Evolutionary conservation across 2,888 invertebrate species (phyloP), one percentile per base, ranked within the genome.

Genomic region (Sicus ferrugineus): DNA sequence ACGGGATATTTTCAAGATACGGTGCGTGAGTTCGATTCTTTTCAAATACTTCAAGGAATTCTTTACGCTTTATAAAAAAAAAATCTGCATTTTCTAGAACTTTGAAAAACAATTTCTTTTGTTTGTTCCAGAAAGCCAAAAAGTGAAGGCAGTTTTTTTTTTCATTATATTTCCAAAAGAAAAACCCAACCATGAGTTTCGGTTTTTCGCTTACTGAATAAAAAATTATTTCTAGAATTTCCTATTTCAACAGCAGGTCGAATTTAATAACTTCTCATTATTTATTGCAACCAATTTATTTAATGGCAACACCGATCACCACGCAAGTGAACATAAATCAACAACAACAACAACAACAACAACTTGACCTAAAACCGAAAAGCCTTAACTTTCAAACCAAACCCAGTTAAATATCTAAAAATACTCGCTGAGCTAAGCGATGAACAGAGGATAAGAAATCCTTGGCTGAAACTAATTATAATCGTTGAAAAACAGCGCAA

Each of bases 361-460:
- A 30, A 34, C 31, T 34, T 61, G 42, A 61, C 61, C 61, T 61
- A 38, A 61, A 42, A 42, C 50, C 30, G 30, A 64, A 50, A 64
- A 30, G 64, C 11, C 64, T 52, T 30, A 64, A 38, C 21, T n/a
- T n/a, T n/a, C 64, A 64, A 34, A 31, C 21, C 31, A 19, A 23
- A 31, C 31, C 1, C 21, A 23, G n/a, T 59, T 59, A 21, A 59
- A 34, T 16, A 28, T 14, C 54, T 23, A 54, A 6, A 21, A 46
- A 46, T n/a, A 48, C 14, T 63, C 2, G 63, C 46, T 19, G 34
- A 28, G 26, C 26, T 63, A 28, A 9, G 19, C n/a, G 48, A 21
- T 26, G 34, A 54, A 66, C 56, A 66, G n/a, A n/a, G 65, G 65
- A 56, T 26, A 16, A n/a, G 21, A 66, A 66, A 28, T 66, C 65